A percentile compares a stretch with the other conserved stretches of the same genome.
Conservation (phyloP, 2,888 invertebrate species). For the Branchellion lobata region DNA sequence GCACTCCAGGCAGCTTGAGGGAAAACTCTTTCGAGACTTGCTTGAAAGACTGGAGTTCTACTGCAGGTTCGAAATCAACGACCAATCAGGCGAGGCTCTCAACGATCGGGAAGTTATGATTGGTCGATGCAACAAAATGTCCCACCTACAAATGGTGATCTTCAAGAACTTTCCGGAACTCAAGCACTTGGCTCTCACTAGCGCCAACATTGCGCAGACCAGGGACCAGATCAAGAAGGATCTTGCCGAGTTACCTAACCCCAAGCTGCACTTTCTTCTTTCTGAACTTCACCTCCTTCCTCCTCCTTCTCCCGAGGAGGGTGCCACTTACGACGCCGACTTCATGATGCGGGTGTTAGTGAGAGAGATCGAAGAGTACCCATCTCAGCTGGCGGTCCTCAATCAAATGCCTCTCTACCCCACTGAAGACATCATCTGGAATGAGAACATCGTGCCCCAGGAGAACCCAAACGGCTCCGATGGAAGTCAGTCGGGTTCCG, state of each 20-base stretch:
- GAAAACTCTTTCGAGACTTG: slow-evolving; percentile 86
- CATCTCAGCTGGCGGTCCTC: slow-evolving; percentile 87
- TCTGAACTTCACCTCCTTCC: slow-evolving; percentile 2
- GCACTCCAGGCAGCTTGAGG: slow-evolving; percentile 74
- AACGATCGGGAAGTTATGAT: slow-evolving; percentile 90
- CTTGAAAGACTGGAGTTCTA: slow-evolving; percentile 94
- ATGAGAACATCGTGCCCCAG: slow-evolving; percentile 95
- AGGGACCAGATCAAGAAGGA: slow-evolving; percentile 79
- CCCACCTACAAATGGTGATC: slow-evolving; percentile 84
- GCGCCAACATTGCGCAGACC: slow-evolving; percentile 92
- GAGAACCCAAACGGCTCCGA: slow-evolving; percentile 69
- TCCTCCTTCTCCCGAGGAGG: neutral
- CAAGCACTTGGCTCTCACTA: slow-evolving; percentile 81
- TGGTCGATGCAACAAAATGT: slow-evolving; percentile 87
- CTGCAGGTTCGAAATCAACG: slow-evolving; percentile 93
- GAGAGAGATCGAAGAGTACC: slow-evolving; percentile 76
- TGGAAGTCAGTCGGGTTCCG: slow-evolving; percentile 49
- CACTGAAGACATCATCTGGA: slow-evolving; percentile 96
- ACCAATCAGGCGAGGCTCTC: slow-evolving; percentile 88
- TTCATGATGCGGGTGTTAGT: slow-evolving; percentile 57
- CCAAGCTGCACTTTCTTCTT: slow-evolving; percentile 1
- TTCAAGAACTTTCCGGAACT: slow-evolving; percentile 87
- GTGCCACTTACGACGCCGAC: neutral
- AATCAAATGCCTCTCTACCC: slow-evolving; percentile 98
- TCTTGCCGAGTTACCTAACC: slow-evolving; percentile 68